Percentiles rank a stretch among this genome's conserved stretches.
Conservation (phyloP, 2,113 vertebrate species). For the Serinus canaria region DNA sequence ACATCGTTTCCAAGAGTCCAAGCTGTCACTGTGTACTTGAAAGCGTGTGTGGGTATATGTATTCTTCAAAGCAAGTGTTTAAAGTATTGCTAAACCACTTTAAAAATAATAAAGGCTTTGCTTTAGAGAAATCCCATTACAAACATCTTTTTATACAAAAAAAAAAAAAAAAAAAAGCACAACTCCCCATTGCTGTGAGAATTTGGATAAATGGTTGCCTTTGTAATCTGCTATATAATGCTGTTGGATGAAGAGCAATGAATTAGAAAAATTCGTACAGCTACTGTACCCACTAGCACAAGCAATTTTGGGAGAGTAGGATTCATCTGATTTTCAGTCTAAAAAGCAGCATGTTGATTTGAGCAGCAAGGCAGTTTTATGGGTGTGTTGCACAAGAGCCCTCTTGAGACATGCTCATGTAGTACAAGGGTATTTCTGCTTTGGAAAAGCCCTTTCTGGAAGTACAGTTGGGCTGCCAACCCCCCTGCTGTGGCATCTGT, state of each 20-base stretch:
- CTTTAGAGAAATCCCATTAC: constrained; percentile 21
- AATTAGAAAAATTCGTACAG: neutral
- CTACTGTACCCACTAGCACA: neutral
- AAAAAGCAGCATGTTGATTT: neutral
- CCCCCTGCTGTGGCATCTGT: neutral
- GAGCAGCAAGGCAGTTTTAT: neutral
- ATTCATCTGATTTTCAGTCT: neutral
- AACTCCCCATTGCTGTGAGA: neutral
- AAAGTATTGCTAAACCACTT: constrained; percentile 65
- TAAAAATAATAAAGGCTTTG: constrained; percentile 22
- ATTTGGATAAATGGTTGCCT: neutral
- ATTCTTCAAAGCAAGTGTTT: constrained; percentile 69
- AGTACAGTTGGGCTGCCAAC: constrained; percentile 46
- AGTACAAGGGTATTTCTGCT: neutral
- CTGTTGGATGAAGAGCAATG: neutral
- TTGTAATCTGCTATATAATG: neutral
- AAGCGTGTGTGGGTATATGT: constrained; percentile 51
- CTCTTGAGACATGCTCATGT: neutral
- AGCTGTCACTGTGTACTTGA: constrained; percentile 63
- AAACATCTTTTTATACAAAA: neutral
- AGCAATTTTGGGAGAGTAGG: neutral
- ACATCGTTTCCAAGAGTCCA: constrained; percentile 27
- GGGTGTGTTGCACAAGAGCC: neutral
- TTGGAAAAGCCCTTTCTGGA: neutral
- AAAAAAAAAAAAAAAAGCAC: neutral